phyloP scores from a whole-genome alignment of 2,113 vertebrate species.

The Callipepla squamata region DNA sequence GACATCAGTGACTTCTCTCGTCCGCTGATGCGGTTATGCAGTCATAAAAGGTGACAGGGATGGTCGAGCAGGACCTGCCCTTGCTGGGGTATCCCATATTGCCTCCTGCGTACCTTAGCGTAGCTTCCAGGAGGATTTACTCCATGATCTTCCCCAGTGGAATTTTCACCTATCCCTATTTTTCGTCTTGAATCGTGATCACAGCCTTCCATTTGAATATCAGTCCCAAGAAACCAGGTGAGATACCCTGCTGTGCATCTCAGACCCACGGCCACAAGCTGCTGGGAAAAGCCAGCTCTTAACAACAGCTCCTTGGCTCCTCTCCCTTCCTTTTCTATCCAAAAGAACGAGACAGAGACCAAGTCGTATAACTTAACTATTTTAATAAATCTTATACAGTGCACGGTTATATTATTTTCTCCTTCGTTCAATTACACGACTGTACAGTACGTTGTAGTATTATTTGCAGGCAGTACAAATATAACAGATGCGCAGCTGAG shows the following conservation, averaged over 20 bases:
- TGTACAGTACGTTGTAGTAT: slow-evolving; percentile 29
- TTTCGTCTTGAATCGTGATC: neutral
- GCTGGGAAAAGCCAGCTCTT: neutral
- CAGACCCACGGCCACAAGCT: neutral
- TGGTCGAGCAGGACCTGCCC: too few species aligned
- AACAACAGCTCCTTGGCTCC: neutral
- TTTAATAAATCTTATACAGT: slow-evolving; percentile 69
- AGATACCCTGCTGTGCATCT: neutral
- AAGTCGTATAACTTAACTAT: slow-evolving; percentile 62
- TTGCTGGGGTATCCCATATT: too few species aligned
- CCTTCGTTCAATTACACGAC: neutral
- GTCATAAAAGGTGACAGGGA: too few species aligned
- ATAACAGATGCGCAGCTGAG: slow-evolving; percentile 42
- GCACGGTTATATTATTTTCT: slow-evolving; percentile 36
- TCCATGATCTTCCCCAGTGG: neutral
- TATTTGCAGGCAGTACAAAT: slow-evolving; percentile 38
- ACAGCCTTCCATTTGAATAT: neutral
- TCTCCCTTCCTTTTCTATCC: neutral
- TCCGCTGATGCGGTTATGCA: too few species aligned
- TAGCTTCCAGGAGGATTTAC: too few species aligned
- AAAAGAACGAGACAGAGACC: neutral
- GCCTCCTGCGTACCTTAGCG: too few species aligned
- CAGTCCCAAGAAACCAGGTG: neutral
- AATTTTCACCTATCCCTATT: neutral
- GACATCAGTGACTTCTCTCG: too few species aligned